These are phyloP conservation scores for Ferdinandea cuprea DNA, from an alignment of 2,888 invertebrate genomes.

Conservation along the genomic window DNA sequence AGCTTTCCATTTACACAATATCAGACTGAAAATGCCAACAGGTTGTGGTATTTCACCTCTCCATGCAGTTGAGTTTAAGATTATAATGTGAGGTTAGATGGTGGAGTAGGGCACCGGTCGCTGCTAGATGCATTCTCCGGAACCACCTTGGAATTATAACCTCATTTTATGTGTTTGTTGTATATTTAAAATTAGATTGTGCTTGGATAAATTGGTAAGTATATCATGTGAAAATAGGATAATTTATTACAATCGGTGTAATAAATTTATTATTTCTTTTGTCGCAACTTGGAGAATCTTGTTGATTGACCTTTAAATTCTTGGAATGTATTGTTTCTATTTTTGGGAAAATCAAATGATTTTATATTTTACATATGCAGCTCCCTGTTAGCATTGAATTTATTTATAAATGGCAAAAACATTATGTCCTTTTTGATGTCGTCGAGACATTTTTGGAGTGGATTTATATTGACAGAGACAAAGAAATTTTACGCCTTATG, in stretches of 20 bases:
- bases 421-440: background rate
- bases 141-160: constrained; percentile 74
- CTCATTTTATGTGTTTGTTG: constrained; percentile 71
- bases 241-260: constrained; percentile 60
- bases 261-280: constrained; percentile 55
- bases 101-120: constrained; percentile 28
- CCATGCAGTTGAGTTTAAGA: constrained; percentile 30
- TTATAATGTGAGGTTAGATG: constrained; percentile 33
- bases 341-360: background rate
- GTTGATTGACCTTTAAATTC: constrained; percentile 58
- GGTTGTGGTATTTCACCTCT: constrained; percentile 71
- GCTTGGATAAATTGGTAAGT: constrained; percentile 53
- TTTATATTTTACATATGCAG: background rate
- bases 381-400: background rate
- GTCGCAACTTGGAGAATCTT: constrained; percentile 43
- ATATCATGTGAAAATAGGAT: constrained; percentile 59
- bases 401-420: background rate
- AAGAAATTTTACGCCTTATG: too few relatives aligned
- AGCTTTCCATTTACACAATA: constrained; percentile 21
- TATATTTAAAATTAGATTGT: constrained; percentile 70
- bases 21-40: constrained; percentile 71
- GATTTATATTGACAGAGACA: too few relatives aligned
- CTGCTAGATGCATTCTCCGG: constrained; percentile 68
- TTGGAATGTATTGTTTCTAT: constrained; percentile 24
- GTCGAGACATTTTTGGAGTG: background rate